Conservation (phyloP, 2,113 vertebrate species). For the Calidris pugnax region DNA sequence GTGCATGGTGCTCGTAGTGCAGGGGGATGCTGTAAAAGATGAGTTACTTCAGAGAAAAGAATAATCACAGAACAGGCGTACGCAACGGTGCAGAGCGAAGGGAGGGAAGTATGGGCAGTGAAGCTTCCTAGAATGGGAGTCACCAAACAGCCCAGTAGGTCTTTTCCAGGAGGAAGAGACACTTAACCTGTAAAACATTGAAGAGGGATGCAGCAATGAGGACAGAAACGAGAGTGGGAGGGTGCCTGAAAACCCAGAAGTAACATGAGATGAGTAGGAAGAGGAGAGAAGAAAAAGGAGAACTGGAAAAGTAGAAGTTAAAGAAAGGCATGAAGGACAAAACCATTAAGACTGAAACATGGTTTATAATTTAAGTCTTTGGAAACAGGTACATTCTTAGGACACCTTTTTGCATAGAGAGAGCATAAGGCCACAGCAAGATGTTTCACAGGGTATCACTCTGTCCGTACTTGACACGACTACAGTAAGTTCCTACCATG, state of each 20-base stretch:
- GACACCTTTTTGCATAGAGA: background rate
- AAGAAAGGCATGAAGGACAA: background rate
- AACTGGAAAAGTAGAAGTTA: background rate
- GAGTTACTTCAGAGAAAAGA: background rate
- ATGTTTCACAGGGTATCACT: background rate
- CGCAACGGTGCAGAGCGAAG: background rate
- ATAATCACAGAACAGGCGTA: background rate
- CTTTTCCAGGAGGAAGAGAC: background rate
- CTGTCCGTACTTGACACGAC: background rate
- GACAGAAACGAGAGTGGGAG: background rate
- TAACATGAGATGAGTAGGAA: background rate
- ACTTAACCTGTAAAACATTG: background rate
- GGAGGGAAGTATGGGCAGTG: background rate
- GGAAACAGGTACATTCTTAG: background rate
- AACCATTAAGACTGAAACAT: background rate
- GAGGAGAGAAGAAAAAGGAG: background rate
- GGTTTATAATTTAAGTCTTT: background rate
- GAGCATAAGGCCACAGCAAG: background rate
- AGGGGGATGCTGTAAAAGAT: background rate
- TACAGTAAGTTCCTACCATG: background rate
- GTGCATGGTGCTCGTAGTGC: background rate
- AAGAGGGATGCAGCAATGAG: background rate
- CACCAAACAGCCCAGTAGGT: background rate
- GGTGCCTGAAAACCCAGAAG: background rate
- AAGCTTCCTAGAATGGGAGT: rapidly evolving